A percentile compares a stretch with the other conserved stretches of the same genome.
phyloP scores from a whole-genome alignment of 2,888 invertebrate genomes.

The Mayetiola destructor region DNA sequence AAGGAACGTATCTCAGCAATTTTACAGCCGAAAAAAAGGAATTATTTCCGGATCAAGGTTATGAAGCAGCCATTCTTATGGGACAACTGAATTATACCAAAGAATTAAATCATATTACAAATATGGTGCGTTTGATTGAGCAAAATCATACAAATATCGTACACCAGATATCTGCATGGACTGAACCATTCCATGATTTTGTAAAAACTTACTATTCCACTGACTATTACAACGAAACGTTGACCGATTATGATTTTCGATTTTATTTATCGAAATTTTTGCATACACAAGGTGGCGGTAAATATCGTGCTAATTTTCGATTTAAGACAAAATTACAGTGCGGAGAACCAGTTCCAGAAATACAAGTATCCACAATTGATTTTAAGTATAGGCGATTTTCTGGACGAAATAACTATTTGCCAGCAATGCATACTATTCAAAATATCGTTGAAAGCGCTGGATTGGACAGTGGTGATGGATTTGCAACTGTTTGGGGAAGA shows the following conservation, averaged over 20 bases:
- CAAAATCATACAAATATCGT: conserved; percentile 40
- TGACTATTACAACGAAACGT: conserved; percentile 36
- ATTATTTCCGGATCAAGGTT: conserved; percentile 45
- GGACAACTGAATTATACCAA: conserved; percentile 49
- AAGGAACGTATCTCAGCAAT: conserved; percentile 48
- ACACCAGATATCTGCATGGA: conserved; percentile 46
- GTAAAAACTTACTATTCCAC: conserved; percentile 42
- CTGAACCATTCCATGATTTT: conserved; percentile 47
- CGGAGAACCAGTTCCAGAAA: conserved; percentile 43
- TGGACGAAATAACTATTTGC: conserved; percentile 52
- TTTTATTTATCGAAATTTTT: conserved; percentile 52
- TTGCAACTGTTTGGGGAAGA: conserved; percentile 55
- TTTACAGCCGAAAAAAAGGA: conserved; percentile 41
- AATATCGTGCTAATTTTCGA: conserved; percentile 51
- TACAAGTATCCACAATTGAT: conserved; percentile 45
- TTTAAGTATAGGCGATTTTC: conserved; percentile 46
- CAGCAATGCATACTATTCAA: conserved; percentile 55
- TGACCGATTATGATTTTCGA: conserved; percentile 44
- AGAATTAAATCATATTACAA: conserved; percentile 44
- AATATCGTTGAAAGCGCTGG: conserved; percentile 40
- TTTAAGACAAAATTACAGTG: conserved; percentile 46
- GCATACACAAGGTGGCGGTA: conserved; percentile 51
- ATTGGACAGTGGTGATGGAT: conserved; percentile 45
- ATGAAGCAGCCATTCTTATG: conserved; percentile 48
- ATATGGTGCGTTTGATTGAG: conserved; percentile 39